Evolutionary conservation across 2,888 invertebrate species (phyloP), one percentile per base, ranked within the genome.

Genomic region (Coecobrya sp.): DNA sequence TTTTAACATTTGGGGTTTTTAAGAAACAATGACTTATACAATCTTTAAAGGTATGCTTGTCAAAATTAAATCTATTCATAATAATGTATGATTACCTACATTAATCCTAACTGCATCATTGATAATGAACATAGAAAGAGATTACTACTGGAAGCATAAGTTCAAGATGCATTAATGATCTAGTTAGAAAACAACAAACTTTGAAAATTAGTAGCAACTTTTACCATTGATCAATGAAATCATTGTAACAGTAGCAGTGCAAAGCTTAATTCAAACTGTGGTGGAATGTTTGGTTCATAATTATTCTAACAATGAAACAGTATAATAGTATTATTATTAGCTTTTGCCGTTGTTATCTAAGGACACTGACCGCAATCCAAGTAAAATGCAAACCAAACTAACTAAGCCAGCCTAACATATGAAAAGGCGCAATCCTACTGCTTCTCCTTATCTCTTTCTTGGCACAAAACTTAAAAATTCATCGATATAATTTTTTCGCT

Each of bases 381-480:
- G n/a, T n/a, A n/a, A n/a, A n/a, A 36, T 0, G 19, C 13, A 76
- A 76, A 22, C n/a, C n/a, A n/a, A 25, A 25, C 49, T 68, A 68
- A 30, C 27, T 25, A 36, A 3, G 0, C 68, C 13, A 7, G 62
- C 4, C 5, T 49, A 22, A 25, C 76, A 76, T 16, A 49, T 22
- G 42, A 11, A 49, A 22, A 3, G 25, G 30, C 36, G 8, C 42
- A 42, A 27, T 27, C 27, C 27, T 27, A 27, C 27, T 52, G 52
- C 27, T 52, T 79, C 52, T 30, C 8, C 19, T 7, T 52, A 27
- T 27, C 25, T 10, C 22, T 68, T 45, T 65, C 30, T 85, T 85
- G 85, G 85, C 85, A 68, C 85, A 85, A 65, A 59, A 85, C 85
- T 19, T 65, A 76, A 76, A 76, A 25, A 45, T 82, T 45, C 82